Base-by-base conservation (phyloP, 2,113 vertebrate genomes). In the Halichoeres trimaculatus region DNA sequence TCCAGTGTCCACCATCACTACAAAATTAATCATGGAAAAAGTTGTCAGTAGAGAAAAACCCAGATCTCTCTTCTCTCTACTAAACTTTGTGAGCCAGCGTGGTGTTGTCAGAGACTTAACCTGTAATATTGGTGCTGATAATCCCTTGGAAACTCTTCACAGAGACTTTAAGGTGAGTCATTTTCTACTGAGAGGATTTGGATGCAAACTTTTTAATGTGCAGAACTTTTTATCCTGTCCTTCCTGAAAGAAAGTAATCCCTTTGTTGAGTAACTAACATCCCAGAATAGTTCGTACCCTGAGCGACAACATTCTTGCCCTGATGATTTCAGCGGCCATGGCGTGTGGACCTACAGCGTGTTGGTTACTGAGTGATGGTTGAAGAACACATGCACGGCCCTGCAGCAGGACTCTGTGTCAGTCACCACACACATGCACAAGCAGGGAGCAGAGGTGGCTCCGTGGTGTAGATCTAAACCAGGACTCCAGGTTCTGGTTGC, bases 401-500 rank as follows among this genome's bases (percentile, higher is more conserved):
- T 57, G 36, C 66, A 51, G 71, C 59, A 48, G 70, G 59, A 19
- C 40, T 59, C 6, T 22, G 45, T 40, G 70, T 83, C 76, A 55
- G 68, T 80, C 71, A 59, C 8, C 48, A 51, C 48, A 50, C 20
- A 23, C 22, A 51, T 52, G 54, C 38, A 65, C 30, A 43, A 24
- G 63, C 16, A 26, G 10, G 20, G 73, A 61, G 24, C 50, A 62
- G 38, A 61, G 36, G 61, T 45, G 60, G 48, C 68, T 47, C 57
- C 16, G 41, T 34, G 41, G 66, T 75, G 51, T 57, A 45, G 63
- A 68, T 80, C 74, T 83, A 87, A 86, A 88, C 60, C 81, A 70
- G 69, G 57, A 55, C 75, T 20, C 30, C n/a, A 55, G 79, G 67
- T 82, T 90, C 78, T 90, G 70, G 76, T 88, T 83, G 86, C 88